Conservation (phyloP, 2,888 invertebrate genomes). For the Andrena minutula region DNA sequence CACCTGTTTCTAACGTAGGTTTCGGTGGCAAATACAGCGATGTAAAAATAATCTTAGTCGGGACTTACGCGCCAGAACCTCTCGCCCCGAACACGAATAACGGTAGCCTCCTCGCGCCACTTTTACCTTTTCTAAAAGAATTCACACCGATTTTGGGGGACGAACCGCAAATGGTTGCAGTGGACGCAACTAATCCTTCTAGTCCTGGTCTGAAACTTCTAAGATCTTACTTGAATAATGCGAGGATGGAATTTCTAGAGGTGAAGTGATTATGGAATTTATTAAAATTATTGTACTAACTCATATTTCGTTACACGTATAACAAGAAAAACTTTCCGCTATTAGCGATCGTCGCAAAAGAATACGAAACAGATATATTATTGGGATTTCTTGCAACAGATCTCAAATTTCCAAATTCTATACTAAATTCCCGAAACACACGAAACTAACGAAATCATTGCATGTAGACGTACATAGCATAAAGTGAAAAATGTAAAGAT, state of each 20-base stretch:
- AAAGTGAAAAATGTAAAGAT: slow-evolving; percentile 17
- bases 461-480: slow-evolving; percentile 38
- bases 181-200: slow-evolving; percentile 84
- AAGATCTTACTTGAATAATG: slow-evolving; percentile 80
- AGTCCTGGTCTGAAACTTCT: slow-evolving; percentile 83
- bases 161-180: slow-evolving; percentile 81
- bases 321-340: slow-evolving; percentile 53
- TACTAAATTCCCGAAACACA: slow-evolving; percentile 26
- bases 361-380: slow-evolving; percentile 10
- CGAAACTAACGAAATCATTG: slow-evolving; percentile 30
- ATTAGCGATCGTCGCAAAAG: slow-evolving; percentile 24
- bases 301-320: slow-evolving; percentile 41
- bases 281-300: slow-evolving; percentile 37
- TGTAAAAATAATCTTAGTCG: slow-evolving; percentile 82
- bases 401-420: neutral
- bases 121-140: slow-evolving; percentile 81
- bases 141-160: slow-evolving; percentile 82
- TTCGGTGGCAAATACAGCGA: slow-evolving; percentile 82
- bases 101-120: slow-evolving; percentile 79
- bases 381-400: slow-evolving; percentile 14
- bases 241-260: slow-evolving; percentile 82
- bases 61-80: slow-evolving; percentile 83
- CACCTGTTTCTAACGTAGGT: slow-evolving; percentile 68
- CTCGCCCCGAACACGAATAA: slow-evolving; percentile 79
- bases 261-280: slow-evolving; percentile 72